Conservation (phyloP, 2,888 invertebrate genomes). For the Acronicta alni region DNA sequence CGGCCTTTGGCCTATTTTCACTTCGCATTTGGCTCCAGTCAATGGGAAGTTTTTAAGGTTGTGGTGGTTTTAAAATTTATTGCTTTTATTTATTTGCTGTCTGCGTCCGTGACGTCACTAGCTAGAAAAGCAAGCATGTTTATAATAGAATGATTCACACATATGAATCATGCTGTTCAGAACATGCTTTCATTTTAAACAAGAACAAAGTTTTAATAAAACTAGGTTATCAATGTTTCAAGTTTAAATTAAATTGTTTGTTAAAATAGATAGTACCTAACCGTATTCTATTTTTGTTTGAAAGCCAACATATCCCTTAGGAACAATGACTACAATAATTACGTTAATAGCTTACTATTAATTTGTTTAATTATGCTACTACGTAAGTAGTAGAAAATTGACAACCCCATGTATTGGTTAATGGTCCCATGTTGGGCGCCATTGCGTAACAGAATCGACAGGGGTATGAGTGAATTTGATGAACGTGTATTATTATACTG, state of each 20-base stretch:
- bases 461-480: slow-evolving; percentile 43
- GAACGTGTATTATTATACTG: slow-evolving; percentile 33
- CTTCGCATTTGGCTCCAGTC: slow-evolving; percentile 21
- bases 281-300: background rate
- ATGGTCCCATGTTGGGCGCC: slow-evolving; percentile 54
- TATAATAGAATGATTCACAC: background rate
- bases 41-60: slow-evolving; percentile 10
- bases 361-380: no score
- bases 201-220: background rate
- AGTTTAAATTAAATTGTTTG: no score
- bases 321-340: background rate
- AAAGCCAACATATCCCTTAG: background rate
- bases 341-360: background rate
- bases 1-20: slow-evolving; percentile 32
- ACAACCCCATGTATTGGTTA: slow-evolving; percentile 7
- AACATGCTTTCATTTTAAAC: background rate
- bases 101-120: background rate
- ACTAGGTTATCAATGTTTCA: background rate
- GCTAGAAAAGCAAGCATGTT: background rate
- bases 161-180: background rate
- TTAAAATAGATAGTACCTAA: no score
- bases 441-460: slow-evolving; percentile 53
- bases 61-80: slow-evolving; percentile 5
- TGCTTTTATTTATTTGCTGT: background rate
- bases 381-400: background rate